Percentiles rank a stretch among this genome's conserved stretches.
phyloP scores from a whole-genome alignment of 2,888 invertebrate species.

The Lasioglossum marginatum region DNA sequence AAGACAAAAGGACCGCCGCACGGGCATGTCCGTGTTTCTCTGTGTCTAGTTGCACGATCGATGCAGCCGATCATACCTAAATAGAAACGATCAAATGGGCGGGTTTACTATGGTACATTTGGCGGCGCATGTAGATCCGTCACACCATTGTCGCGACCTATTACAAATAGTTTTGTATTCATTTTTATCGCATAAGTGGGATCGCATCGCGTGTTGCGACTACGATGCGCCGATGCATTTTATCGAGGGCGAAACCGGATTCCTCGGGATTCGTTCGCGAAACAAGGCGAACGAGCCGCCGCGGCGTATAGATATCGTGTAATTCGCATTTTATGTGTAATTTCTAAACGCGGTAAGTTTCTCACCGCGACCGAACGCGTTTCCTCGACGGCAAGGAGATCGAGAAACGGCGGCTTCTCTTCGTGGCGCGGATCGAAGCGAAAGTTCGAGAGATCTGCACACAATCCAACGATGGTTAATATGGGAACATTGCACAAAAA shows the following conservation, averaged over 20 bases:
- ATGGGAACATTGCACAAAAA: conserved; percentile 81
- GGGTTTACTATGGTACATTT: not conserved
- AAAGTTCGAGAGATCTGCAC: conserved; percentile 23
- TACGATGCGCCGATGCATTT: conserved; percentile 50
- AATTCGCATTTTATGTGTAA: conserved; percentile 44
- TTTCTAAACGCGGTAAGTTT: conserved; percentile 23
- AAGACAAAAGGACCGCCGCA: not conserved
- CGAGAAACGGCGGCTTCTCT: conserved; percentile 29
- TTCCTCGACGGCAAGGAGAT: conserved; percentile 3
- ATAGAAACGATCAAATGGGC: conserved; percentile 18
- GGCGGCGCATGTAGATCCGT: conserved; percentile 44
- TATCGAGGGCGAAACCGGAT: conserved; percentile 30
- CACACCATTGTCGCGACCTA: conserved; percentile 48
- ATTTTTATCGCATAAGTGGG: conserved; percentile 63
- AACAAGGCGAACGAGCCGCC: conserved; percentile 4
- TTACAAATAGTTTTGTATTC: conserved; percentile 74
- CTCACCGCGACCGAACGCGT: conserved; percentile 19
- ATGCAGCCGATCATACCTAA: conserved; percentile 29
- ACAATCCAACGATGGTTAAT: conserved; percentile 65
- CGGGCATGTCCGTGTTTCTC: not conserved
- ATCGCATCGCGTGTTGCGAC: conserved; percentile 35
- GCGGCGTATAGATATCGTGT: conserved; percentile 31
- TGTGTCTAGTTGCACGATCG: conserved; percentile 4
- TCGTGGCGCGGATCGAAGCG: conserved; percentile 32
- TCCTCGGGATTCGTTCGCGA: conserved; percentile 22